phyloP scores from a whole-genome alignment of 2,888 invertebrate species.

The Phyllotreta cruciferae region DNA sequence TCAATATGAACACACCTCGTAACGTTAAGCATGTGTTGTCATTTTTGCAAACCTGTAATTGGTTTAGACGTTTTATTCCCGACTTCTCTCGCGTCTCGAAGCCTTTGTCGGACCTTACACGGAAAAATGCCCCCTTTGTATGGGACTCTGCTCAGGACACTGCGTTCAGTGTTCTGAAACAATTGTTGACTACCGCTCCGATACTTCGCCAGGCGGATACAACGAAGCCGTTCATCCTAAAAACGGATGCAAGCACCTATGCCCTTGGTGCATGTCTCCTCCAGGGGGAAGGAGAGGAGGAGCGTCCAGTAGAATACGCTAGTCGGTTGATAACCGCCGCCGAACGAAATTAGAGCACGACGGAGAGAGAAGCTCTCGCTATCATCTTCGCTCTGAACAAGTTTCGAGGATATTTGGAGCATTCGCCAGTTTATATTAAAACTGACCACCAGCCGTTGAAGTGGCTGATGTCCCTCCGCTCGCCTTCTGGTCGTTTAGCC shows the following conservation, averaged over 20 bases:
- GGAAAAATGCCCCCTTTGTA: slow-evolving; percentile 23
- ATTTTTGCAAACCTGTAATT: slow-evolving; percentile 41
- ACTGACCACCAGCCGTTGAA: slow-evolving; percentile 61
- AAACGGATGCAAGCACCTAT: slow-evolving; percentile 43
- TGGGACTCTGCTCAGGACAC: slow-evolving; percentile 24
- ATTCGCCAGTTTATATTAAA: slow-evolving; percentile 49
- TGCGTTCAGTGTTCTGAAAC: slow-evolving; percentile 37
- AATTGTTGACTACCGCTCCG: slow-evolving; percentile 36
- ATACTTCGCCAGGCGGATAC: slow-evolving; percentile 40
- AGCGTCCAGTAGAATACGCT: slow-evolving; percentile 42
- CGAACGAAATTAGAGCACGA: slow-evolving; percentile 44
- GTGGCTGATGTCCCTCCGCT: slow-evolving; percentile 55
- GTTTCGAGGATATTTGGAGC: slow-evolving; percentile 55
- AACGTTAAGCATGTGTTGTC: slow-evolving; percentile 38
- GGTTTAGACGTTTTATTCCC: slow-evolving; percentile 29
- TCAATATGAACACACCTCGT: slow-evolving; percentile 28
- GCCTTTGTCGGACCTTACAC: slow-evolving; percentile 8
- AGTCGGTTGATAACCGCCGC: slow-evolving; percentile 44
- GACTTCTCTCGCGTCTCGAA: slow-evolving; percentile 10
- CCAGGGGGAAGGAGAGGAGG: slow-evolving; percentile 35
- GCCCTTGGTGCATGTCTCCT: slow-evolving; percentile 16
- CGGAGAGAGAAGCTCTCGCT: slow-evolving; percentile 45
- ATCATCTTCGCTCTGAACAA: slow-evolving; percentile 53
- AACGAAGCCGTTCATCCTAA: slow-evolving; percentile 39
- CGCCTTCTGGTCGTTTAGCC: slow-evolving; percentile 54